These are phyloP conservation scores for Thymallus thymallus DNA, from an alignment of 2,113 vertebrate genomes.

Conservation along the genomic window DNA sequence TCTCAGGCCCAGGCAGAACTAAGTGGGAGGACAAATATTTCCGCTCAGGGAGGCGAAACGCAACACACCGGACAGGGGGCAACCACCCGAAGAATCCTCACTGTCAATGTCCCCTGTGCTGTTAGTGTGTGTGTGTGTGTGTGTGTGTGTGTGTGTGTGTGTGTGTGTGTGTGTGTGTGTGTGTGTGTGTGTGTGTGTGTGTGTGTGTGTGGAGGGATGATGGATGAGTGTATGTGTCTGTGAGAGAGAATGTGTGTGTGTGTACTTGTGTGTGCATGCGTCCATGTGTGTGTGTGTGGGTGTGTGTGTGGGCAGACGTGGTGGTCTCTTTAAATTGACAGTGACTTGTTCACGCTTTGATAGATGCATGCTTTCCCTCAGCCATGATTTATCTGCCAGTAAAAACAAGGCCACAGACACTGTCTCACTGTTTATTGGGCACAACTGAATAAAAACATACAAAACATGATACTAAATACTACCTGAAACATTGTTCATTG, in stretches of 20 bases:
- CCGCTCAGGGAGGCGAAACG: slow-evolving; percentile 41
- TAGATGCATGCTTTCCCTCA: slow-evolving; percentile 3
- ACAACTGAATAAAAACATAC: background rate
- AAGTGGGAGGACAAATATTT: slow-evolving; percentile 70
- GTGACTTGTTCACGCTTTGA: slow-evolving; percentile 1
- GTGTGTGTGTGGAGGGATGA: background rate
- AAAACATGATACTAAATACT: slow-evolving; percentile 4
- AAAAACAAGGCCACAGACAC: slow-evolving; percentile 3
- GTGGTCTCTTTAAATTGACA: slow-evolving; percentile 13
- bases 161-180: background rate
- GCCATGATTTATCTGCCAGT: background rate
- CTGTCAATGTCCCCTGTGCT: background rate
- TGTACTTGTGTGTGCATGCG: background rate
- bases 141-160: background rate
- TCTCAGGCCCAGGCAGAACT: slow-evolving; percentile 36
- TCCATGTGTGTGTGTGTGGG: background rate
- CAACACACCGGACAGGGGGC: slow-evolving; percentile 14
- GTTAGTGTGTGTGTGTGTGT: slow-evolving; percentile 9
- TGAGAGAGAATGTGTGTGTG: background rate
- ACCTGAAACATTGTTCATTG: too few relatives aligned
- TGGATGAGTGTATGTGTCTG: background rate
- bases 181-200: background rate
- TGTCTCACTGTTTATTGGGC: slow-evolving; percentile 12
- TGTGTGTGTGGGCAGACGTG: background rate
- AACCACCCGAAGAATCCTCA: slow-evolving; percentile 3